Base-by-base conservation (phyloP, 35 echinoderm and acorn worm species). In the Lytechinus variegatus region DNA sequence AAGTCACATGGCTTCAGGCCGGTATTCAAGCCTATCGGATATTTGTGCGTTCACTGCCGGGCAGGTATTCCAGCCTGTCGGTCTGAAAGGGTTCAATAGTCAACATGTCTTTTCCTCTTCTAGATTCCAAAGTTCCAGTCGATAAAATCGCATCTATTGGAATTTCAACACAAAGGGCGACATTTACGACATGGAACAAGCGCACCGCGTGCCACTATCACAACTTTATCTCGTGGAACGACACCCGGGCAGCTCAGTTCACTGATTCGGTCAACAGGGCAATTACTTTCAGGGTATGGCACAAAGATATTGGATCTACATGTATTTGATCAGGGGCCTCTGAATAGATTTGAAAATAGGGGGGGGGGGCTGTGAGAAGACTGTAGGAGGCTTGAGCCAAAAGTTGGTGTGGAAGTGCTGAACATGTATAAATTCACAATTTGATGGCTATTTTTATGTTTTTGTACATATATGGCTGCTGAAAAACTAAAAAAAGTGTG, bases 171-270 rank as follows among this genome's bases (percentile, higher is more conserved):
- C 92, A 95, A 33, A 90, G 97, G 86, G 96, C 94, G 52, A 98
- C 97, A n/a, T 96, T 98, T 79, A 94, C 94, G 5, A 98, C 97
- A 56, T 98, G 97, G 97, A 98, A 98, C 87, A 98, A 96, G 96
- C 95, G 54, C 87, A 98, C 97, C 27, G 92, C 94, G 13, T 58
- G 89, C 71, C 94, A 92, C 51, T 98, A 98, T 87, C 97, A 98
- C 92, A 98, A 98, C 92, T 98, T 98, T 57, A 98, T 98, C n/a
- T 91, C 89, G 9, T 98, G 97, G 97, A 98, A 98, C 86, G 97
- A 98, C 61, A 98, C 97, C 86, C 94, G 97, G 56, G 94, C 96
- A 86, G 89, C 94, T 11, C 89, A 98, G 10, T 86, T 58, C 21
- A 89, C 91, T 55, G 91, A 96, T 14, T 53, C 13, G 14, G 95